Evolutionary conservation across 2,113 vertebrate species (phyloP).

Genomic region (Empidonax alnorum): DNA sequence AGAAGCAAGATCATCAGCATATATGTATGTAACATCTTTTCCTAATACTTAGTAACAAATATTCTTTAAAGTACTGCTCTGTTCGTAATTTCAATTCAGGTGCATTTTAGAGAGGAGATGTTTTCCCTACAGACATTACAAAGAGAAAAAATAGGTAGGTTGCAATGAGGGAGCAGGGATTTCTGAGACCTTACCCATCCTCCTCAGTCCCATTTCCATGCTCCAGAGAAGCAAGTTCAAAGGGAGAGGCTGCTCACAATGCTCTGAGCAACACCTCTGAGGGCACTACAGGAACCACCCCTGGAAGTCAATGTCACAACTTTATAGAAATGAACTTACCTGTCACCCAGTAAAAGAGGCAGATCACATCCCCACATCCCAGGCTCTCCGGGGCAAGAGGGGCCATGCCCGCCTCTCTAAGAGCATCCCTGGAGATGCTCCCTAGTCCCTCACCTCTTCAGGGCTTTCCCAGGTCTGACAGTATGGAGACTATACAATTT

Average conservation of each 20-base stretch:
- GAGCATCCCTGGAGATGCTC: neutral
- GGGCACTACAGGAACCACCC: neutral
- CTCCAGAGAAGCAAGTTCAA: neutral
- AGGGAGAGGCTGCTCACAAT: fast-evolving
- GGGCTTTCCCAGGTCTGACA: neutral
- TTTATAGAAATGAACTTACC: neutral
- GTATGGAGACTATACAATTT: neutral
- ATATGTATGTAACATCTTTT: neutral
- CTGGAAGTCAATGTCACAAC: fast-evolving
- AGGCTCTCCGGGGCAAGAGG: neutral
- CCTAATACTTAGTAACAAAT: neutral
- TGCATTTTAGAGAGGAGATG: neutral
- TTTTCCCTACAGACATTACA: neutral
- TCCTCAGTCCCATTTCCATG: neutral
- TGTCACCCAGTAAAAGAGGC: neutral
- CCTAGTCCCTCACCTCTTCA: neutral
- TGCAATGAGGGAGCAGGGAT: neutral
- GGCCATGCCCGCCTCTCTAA: fast-evolving
- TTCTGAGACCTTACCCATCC: neutral
- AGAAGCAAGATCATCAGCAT: neutral
- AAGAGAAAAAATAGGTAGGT: neutral
- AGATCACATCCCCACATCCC: neutral
- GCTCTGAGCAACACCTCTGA: neutral
- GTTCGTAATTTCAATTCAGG: neutral
- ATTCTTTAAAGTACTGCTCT: neutral